A percentile compares a stretch with the other conserved stretches of the same genome.
phyloP scores from a whole-genome alignment of 2,888 invertebrate species.

The Minunthozetes semirufus region DNA sequence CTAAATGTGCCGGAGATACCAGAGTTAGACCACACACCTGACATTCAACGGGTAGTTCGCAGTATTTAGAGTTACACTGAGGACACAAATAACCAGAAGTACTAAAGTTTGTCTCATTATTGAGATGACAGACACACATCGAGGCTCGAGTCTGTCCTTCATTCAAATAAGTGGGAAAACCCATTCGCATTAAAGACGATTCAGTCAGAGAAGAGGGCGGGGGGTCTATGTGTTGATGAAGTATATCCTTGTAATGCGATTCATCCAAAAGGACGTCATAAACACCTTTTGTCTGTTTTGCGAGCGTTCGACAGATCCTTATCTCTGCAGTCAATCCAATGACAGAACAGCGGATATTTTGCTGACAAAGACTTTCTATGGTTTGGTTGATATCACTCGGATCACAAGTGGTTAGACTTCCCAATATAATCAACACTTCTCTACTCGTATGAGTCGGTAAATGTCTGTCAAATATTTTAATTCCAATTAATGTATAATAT shows the following conservation, averaged over 20 bases:
- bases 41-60: slow-evolving; percentile 95
- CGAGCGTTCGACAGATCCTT: slow-evolving; percentile 75
- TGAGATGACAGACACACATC: slow-evolving; percentile 73
- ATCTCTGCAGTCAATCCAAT: slow-evolving; percentile 94
- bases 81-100: slow-evolving; percentile 49
- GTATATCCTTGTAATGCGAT: slow-evolving; percentile 58
- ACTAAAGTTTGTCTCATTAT: slow-evolving; percentile 36
- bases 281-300: slow-evolving; percentile 66
- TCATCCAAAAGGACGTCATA: slow-evolving; percentile 82
- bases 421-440: slow-evolving; percentile 84
- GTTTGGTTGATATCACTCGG: slow-evolving; percentile 83
- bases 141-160: slow-evolving; percentile 61
- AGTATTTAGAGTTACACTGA: slow-evolving; percentile 94
- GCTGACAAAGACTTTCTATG: slow-evolving; percentile 68
- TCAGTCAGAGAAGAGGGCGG: slow-evolving; percentile 54
- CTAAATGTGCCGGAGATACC: slow-evolving; percentile 95
- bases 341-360: slow-evolving; percentile 81
- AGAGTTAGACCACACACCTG: slow-evolving; percentile 85
- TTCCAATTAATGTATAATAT: not conserved
- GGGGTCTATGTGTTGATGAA: slow-evolving; percentile 52
- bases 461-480: slow-evolving; percentile 50
- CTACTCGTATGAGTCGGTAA: slow-evolving; percentile 90
- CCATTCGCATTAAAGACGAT: slow-evolving; percentile 86
- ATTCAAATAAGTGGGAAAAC: slow-evolving; percentile 74
- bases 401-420: slow-evolving; percentile 92